phyloP scores from a whole-genome alignment of 2,113 vertebrate genomes.

The Carlito syrichta region DNA sequence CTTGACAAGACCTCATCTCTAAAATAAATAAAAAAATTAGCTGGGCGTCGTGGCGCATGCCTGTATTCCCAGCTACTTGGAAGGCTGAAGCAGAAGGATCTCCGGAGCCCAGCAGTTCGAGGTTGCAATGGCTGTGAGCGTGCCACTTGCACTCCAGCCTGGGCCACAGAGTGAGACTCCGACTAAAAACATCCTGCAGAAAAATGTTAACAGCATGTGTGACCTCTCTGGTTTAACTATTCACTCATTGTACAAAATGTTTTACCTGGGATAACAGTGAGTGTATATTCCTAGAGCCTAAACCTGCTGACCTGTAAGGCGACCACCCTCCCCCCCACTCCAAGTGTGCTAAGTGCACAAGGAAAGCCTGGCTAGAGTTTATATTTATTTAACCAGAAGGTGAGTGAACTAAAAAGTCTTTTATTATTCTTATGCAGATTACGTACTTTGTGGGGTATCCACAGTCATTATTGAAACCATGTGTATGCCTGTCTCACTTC shows the following conservation, averaged over 20 bases:
- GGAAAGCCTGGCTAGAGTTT: slow-evolving; percentile 27
- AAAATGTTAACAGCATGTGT: background rate
- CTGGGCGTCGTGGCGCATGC: too few species aligned
- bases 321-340: background rate
- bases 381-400: slow-evolving; percentile 63
- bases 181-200: background rate
- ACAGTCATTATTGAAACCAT: slow-evolving; percentile 59
- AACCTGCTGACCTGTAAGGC: background rate
- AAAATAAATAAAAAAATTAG: too few species aligned
- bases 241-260: slow-evolving; percentile 25
- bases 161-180: too few species aligned
- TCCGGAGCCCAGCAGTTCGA: too few species aligned
- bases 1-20: too few species aligned
- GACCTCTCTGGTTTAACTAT: background rate
- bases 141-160: too few species aligned
- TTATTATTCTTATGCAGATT: slow-evolving; percentile 64
- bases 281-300: background rate
- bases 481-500: background rate
- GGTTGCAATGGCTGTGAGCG: too few species aligned
- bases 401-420: slow-evolving; percentile 60
- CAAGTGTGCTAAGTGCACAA: slow-evolving; percentile 28
- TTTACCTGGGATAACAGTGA: slow-evolving; percentile 45
- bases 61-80: too few species aligned
- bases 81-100: too few species aligned
- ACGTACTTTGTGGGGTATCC: slow-evolving; percentile 29